Conservation (phyloP, 2,888 invertebrate species). For the Byasa hedistus region DNA sequence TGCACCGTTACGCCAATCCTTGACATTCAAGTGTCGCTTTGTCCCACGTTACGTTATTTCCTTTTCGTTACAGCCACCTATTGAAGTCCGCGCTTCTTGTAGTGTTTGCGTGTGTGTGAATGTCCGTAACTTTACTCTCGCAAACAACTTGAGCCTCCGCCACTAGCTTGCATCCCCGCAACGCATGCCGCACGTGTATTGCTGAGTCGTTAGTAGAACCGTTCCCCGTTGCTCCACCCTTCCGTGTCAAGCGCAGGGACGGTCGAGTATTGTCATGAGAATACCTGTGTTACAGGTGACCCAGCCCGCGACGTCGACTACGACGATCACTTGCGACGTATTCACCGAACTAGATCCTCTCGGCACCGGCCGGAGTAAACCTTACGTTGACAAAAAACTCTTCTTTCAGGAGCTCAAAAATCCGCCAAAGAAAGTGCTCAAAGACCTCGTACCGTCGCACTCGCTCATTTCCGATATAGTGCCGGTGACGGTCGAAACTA, state of each 20-base stretch:
- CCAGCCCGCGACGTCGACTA: slow-evolving; percentile 59
- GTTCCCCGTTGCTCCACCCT: neutral
- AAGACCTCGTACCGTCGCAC: slow-evolving; percentile 85
- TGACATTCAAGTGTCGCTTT: neutral
- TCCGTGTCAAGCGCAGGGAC: slow-evolving; percentile 20
- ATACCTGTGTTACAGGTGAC: slow-evolving; percentile 72
- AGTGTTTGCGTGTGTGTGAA: slow-evolving; percentile 1
- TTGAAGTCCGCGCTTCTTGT: slow-evolving; percentile 16
- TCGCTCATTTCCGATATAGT: slow-evolving; percentile 61
- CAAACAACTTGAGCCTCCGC: neutral
- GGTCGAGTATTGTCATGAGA: slow-evolving; percentile 41
- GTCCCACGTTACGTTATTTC: neutral
- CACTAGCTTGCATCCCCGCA: slow-evolving; percentile 1
- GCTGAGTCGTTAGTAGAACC: slow-evolving; percentile 9
- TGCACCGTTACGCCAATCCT: slow-evolving; percentile 10
- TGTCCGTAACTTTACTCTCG: slow-evolving; percentile 1
- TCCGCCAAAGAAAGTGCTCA: slow-evolving; percentile 94
- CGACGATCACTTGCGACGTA: slow-evolving; percentile 84
- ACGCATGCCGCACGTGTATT: slow-evolving; percentile 16
- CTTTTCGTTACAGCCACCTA: slow-evolving; percentile 1
- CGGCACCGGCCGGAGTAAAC: slow-evolving; percentile 94
- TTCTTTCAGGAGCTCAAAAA: slow-evolving; percentile 97
- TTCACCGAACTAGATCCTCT: slow-evolving; percentile 96
- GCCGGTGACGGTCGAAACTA: slow-evolving; percentile 54
- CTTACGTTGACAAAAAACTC: slow-evolving; percentile 96